Base-by-base conservation (phyloP, 2,113 vertebrate genomes). In the Grammomys surdaster region DNA sequence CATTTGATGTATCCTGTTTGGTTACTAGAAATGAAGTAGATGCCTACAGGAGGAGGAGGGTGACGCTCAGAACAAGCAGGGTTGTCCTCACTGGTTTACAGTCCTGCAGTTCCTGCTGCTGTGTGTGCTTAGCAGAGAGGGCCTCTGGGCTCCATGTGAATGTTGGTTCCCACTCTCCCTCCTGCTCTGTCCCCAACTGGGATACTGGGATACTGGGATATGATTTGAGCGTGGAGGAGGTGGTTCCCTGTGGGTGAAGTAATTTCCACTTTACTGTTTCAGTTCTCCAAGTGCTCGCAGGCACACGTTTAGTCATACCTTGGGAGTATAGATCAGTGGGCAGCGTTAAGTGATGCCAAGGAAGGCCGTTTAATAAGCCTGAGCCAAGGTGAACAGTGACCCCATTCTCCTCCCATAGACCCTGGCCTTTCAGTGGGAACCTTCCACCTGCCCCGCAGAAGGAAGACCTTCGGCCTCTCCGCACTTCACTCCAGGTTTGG, bases 101-200 rank as follows among this genome's bases (percentile, higher is more conserved):
- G 9, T 19, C 14, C 58, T 88, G 26, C 24, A 5, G 24, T 58
- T 36, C 2, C 40, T n/a, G 60, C 1, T 58, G 60, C 1, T 67
- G 0, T 0, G 22, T 1, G 0, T n/a, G 84, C 24, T 69, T 20
- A 63, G 0, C 1, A 10, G 19, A 1, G 4, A n/a, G 36, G 65
- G 63, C 4, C 73, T 75, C 36, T 8, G 26, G 76, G 3, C 31
- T n/a, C 65, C 24, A 17, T 22, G 72, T 36, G 20, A 54, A 43
- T 43, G 67, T 13, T 33, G 1, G 46, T 46, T 70, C 31, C 70
- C 40, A 1, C 20, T 17, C 6, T 17, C 11, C 65, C 51, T 67
- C 12, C 6, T 28, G 13, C 28, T 1, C 0, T 7, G 14, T 76
- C n/a, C 33, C 69, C 5, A 51, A 51, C 48, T 51, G 48, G 48